Percentiles rank a stretch among this genome's conserved stretches.
phyloP scores from a whole-genome alignment of 2,888 invertebrate species.

The Nezara viridula region DNA sequence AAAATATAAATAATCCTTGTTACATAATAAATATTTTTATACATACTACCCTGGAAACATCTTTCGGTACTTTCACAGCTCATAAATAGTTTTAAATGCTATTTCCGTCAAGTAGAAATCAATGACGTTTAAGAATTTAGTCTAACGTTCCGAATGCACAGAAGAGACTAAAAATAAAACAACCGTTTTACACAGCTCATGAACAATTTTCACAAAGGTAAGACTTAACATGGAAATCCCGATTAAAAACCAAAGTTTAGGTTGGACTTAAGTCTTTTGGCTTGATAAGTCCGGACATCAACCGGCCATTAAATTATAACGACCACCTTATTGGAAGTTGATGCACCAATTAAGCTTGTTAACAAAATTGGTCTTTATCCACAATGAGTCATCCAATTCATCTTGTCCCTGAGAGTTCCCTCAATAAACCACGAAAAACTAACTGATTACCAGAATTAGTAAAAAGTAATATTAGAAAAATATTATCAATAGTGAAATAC shows the following conservation, averaged over 20 bases:
- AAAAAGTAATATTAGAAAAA: too few relatives aligned
- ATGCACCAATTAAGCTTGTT: slow-evolving; percentile 10
- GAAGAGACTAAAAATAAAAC: too few relatives aligned
- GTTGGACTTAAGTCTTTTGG: not conserved
- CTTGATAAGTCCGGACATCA: not conserved
- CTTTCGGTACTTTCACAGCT: too few relatives aligned
- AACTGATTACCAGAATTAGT: not conserved
- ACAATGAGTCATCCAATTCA: slow-evolving; percentile 21
- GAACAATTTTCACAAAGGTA: not conserved
- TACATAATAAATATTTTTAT: too few relatives aligned
- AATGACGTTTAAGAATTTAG: too few relatives aligned
- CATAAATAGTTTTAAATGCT: too few relatives aligned
- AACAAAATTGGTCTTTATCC: not conserved
- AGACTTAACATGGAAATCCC: not conserved
- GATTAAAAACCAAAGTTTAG: not conserved
- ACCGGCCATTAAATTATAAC: not conserved
- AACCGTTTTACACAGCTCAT: too few relatives aligned
- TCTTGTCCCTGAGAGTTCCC: not conserved
- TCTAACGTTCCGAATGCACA: too few relatives aligned
- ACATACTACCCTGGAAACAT: too few relatives aligned
- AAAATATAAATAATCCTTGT: too few relatives aligned
- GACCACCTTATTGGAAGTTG: slow-evolving; percentile 16
- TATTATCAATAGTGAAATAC: not conserved
- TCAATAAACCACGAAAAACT: not conserved
- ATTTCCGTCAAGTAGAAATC: too few relatives aligned